Evolutionary conservation across 2,888 invertebrate genomes (phyloP), one percentile per base, ranked within the genome.

Genomic region (Harpagoxenus sublaevis): DNA sequence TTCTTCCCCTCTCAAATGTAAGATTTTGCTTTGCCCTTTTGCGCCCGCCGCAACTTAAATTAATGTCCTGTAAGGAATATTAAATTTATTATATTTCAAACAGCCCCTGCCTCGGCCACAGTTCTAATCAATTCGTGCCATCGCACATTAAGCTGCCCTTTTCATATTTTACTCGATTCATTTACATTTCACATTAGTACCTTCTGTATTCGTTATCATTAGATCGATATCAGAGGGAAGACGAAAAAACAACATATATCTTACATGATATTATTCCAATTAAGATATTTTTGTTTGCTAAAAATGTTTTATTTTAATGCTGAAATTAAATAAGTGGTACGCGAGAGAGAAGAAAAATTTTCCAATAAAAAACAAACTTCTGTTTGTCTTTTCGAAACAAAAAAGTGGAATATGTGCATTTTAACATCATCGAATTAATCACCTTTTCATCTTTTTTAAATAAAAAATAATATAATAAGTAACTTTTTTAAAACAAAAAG

Each of bases 81-180:
- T 35, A 48, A 77, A 57, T 78, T 55, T 31, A 68, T 23, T 23
- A 23, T 23, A 23, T 68, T 55, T 45, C n/a, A 0, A 5, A 12
- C 18, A 55, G 12, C 39, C 0, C 1, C 31, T 39, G 0, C 18
- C 3, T n/a, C 57, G 42, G 1, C 10, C 15, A 23, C 18, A 10
- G 10, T 51, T 39, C 63, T 10, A 51, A 60, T 75, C 23, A 75
- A 63, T 75, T 12, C 15, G 23, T 4, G 15, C 8, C 39, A 45
- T 3, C 2, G 28, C 3, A 9, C 23, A 53, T 63, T 45, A 53
- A 77, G 35, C 9, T 18, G 15, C 9, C 65, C n/a, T 42, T 65
- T 42, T 65, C 39, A 65, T 65, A 42, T 53, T 65, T 65, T 65
- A 65, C 1, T 6, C 28, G 18, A 77, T 39, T 53, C 39, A 77